A percentile compares a stretch with the other conserved stretches of the same genome.
These are phyloP conservation scores for Rousettus leschenaultii DNA, from an alignment of 2,113 vertebrate genomes.

Conservation along the genomic window DNA sequence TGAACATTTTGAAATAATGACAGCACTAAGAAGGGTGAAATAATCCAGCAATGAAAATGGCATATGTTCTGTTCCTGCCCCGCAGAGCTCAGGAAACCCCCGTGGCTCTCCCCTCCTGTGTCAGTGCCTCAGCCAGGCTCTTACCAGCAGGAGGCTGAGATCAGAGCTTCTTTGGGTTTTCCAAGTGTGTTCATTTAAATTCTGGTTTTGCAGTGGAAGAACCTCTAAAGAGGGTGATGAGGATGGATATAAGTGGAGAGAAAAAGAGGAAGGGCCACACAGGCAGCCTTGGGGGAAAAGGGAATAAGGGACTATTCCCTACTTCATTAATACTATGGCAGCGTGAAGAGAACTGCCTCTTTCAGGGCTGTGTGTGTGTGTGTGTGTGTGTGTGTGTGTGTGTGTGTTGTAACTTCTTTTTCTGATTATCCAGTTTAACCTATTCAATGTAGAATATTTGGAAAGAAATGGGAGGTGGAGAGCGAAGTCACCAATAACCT, in stretches of 20 bases:
- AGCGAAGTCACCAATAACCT: background rate
- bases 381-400: background rate
- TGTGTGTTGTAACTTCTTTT: background rate
- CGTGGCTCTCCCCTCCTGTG: background rate
- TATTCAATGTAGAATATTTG: background rate
- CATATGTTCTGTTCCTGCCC: background rate
- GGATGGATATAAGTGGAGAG: background rate
- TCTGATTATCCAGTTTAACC: background rate
- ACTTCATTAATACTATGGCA: background rate
- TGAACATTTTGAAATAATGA: slow-evolving; percentile 9
- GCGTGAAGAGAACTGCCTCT: background rate
- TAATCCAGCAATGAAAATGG: background rate
- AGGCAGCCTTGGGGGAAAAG: background rate
- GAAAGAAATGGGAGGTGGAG: background rate
- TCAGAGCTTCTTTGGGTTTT: background rate
- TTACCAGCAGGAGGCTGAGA: background rate
- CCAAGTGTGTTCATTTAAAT: background rate
- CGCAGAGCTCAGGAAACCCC: slow-evolving; percentile 9
- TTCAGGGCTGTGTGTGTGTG: background rate
- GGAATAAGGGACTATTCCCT: background rate
- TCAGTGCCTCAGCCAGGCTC: background rate
- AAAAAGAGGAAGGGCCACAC: background rate
- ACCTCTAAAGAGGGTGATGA: background rate
- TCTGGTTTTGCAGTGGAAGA: background rate
- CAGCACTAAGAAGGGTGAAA: background rate